These are phyloP conservation scores for Habropoda laboriosa DNA, from an alignment of 1,140 invertebrate genomes.

Conservation along the genomic window DNA sequence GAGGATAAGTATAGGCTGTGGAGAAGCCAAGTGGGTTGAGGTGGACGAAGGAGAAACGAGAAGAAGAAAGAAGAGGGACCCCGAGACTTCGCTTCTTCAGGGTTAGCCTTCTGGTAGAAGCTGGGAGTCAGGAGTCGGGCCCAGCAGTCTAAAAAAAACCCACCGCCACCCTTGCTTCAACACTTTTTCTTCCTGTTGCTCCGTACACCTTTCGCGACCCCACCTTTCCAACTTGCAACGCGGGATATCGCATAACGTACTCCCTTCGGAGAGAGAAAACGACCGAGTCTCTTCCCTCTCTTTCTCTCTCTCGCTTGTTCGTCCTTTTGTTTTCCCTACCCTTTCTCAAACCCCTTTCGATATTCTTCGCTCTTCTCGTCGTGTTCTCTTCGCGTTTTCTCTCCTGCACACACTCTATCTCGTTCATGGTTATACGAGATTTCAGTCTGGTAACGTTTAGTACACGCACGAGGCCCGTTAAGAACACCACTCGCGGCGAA, in stretches of 20 bases:
- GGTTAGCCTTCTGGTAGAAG: slow-evolving; percentile 72
- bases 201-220: slow-evolving; percentile 62
- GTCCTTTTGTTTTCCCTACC: slow-evolving; percentile 20
- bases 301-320: slow-evolving; percentile 7
- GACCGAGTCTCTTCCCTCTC: too few relatives aligned
- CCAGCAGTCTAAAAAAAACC: slow-evolving; percentile 76
- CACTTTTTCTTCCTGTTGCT: slow-evolving; percentile 61
- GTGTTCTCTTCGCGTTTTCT: slow-evolving; percentile 34
- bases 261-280: slow-evolving; percentile 34
- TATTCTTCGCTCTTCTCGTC: slow-evolving; percentile 52
- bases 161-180: slow-evolving; percentile 48
- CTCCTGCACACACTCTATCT: slow-evolving; percentile 21
- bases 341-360: slow-evolving; percentile 6
- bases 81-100: slow-evolving; percentile 64
- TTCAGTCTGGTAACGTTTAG: slow-evolving; percentile 15
- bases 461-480: neutral
- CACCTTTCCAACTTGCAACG: slow-evolving; percentile 63
- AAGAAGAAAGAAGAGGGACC: slow-evolving; percentile 48
- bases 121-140: slow-evolving; percentile 76
- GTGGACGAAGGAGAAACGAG: slow-evolving; percentile 60
- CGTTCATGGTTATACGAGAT: slow-evolving; percentile 19
- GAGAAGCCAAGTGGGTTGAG: slow-evolving; percentile 63
- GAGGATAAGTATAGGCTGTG: slow-evolving; percentile 82
- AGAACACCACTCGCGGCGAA: slow-evolving; percentile 22
- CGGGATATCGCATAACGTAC: slow-evolving; percentile 66